Base-by-base conservation (phyloP, 2,888 invertebrate genomes). In the Hypomecis punctinalis region DNA sequence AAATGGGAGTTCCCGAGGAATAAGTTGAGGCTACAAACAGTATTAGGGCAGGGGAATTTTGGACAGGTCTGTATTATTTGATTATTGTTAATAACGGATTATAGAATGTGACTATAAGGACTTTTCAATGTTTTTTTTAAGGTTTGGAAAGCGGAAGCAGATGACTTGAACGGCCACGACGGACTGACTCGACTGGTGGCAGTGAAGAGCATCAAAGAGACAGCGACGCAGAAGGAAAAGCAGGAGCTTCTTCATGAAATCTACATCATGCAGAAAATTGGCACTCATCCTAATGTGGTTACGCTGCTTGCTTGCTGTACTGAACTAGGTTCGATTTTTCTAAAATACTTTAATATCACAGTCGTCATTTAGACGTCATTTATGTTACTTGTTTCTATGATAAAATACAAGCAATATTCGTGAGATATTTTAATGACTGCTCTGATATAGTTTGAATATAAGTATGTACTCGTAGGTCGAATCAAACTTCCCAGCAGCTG, bases 141-240 rank as follows among this genome's bases (percentile, higher is more conserved):
- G 94, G 97, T 97, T 13, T 97, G 97, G 96, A 96, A 97, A 87
- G 97, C 97, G 5, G 96, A 97, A 85, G 97, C 97, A 0, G 96
- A 97, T 75, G 96, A 97, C 77, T 90, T 97, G 61, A 95, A 95
- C 52, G 96, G 96, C 0, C 96, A 96, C 77, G 95, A 96, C 71
- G 96, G 96, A 0, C 93, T 96, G 67, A 96, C 97, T 23, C 93
- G 96, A 63, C 94, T 96, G 67, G 97, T 97, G n/a, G 97, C 97
- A 5, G 97, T 97, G 6, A 97, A 97, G 85, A 96, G 95, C 8
- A 96, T 97, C 60, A 96, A 97, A 79, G 96, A 96, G 73, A 95
- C 96, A 45, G 96, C 97, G 6, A 95, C 96, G 13, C 95, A 96
- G 73, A 95, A 96, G 68, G 97, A 97, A 75, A 96, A 96, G 76